A percentile compares a stretch with the other conserved stretches of the same genome.
Evolutionary conservation across 2,113 vertebrate genomes (phyloP).

Genomic region (Astur gentilis): DNA sequence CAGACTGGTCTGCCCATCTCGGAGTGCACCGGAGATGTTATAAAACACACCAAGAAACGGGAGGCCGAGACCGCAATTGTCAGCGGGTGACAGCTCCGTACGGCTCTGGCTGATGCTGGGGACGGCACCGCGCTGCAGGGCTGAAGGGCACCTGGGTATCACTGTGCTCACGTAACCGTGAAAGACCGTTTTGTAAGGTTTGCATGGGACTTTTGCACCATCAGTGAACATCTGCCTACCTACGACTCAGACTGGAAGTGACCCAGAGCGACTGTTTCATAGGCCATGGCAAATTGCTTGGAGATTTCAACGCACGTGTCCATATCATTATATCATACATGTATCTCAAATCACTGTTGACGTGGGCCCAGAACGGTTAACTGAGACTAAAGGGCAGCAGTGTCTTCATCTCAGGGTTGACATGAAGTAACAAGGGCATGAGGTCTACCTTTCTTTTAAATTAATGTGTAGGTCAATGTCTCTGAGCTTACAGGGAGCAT

Average conservation of each 20-base stretch:
- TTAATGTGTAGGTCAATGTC: background rate
- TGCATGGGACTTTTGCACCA: accelerated
- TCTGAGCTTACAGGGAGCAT: background rate
- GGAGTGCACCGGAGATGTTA: background rate
- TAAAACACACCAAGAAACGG: background rate
- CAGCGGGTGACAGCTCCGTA: accelerated
- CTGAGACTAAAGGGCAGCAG: background rate
- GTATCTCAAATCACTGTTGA: background rate
- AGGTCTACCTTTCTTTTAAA: background rate
- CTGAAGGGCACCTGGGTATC: background rate
- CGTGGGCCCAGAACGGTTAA: background rate
- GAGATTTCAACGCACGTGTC: background rate
- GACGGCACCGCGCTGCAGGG: accelerated
- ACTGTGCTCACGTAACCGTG: accelerated
- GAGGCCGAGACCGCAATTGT: background rate
- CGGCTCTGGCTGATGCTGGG: background rate
- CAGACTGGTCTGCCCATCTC: background rate
- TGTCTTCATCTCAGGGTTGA: background rate
- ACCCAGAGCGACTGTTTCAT: background rate
- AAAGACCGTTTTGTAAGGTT: background rate
- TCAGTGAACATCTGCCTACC: background rate
- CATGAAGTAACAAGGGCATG: background rate
- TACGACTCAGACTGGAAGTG: background rate
- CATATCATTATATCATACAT: background rate
- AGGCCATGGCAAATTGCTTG: background rate